Percentiles rank a stretch among this genome's conserved stretches.
These are phyloP conservation scores for Nerophis lumbriciformis DNA, from an alignment of 2,113 vertebrate genomes.

Conservation along the genomic window DNA sequence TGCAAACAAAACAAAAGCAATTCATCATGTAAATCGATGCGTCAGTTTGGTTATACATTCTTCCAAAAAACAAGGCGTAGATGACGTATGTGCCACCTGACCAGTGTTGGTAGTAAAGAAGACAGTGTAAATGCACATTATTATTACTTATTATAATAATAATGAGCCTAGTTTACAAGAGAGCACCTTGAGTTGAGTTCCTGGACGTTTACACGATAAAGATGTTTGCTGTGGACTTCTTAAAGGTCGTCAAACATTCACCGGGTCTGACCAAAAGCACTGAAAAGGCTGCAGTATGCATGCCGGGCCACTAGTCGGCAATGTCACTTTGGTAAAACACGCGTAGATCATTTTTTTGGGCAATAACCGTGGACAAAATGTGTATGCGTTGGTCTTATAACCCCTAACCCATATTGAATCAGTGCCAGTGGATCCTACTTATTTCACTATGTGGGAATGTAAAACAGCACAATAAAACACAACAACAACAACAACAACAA, in stretches of 20 bases:
- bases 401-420: slow-evolving; percentile 16
- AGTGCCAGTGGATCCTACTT: slow-evolving; percentile 36
- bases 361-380: too few relatives aligned
- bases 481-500: slow-evolving; percentile 4
- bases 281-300: not conserved
- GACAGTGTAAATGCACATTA: slow-evolving; percentile 31
- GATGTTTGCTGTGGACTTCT: too few relatives aligned
- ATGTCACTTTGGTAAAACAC: not conserved
- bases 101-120: slow-evolving; percentile 58
- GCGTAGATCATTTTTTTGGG: too few relatives aligned
- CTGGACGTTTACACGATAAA: too few relatives aligned
- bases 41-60: slow-evolving; percentile 56
- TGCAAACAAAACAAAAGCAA: slow-evolving; percentile 37
- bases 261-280: too few relatives aligned
- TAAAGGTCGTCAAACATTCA: too few relatives aligned
- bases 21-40: slow-evolving; percentile 48
- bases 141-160: not conserved
- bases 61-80: slow-evolving; percentile 38
- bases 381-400: not conserved
- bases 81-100: slow-evolving; percentile 54
- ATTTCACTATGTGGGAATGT: not conserved
- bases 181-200: slow-evolving; percentile 32
- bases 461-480: slow-evolving; percentile 34
- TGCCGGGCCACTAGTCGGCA: not conserved
- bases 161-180: slow-evolving; percentile 19